Evolutionary conservation across 2,113 vertebrate species (phyloP).

Genomic region (Poecile atricapillus): DNA sequence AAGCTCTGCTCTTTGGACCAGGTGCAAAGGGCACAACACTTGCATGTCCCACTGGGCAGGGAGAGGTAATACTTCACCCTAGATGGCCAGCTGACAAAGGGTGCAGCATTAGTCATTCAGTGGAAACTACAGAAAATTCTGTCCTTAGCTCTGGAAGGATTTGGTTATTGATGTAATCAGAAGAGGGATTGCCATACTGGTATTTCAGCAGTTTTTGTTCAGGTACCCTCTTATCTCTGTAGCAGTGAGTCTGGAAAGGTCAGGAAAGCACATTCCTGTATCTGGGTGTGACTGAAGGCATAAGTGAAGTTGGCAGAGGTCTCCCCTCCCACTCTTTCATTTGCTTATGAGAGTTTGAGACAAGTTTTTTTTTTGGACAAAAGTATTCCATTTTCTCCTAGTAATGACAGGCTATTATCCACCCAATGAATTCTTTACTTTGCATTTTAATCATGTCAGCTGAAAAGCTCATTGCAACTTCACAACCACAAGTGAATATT

Average conservation of each 20-base stretch:
- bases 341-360: background rate
- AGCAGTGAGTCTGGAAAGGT: background rate
- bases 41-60: accelerated
- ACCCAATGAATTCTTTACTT: background rate
- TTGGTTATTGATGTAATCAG: background rate
- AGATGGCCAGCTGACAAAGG: background rate
- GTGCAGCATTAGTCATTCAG: background rate
- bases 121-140: background rate
- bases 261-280: background rate
- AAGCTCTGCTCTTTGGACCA: accelerated
- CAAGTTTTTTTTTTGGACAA: background rate
- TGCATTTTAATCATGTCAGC: background rate
- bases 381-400: background rate
- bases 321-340: background rate
- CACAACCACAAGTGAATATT: background rate
- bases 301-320: background rate
- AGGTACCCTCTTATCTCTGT: background rate
- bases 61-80: background rate
- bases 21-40: background rate
- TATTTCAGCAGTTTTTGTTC: background rate
- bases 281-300: background rate
- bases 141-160: background rate
- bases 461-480: background rate
- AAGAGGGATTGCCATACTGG: background rate
- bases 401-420: background rate